Percentiles rank a stretch among this genome's conserved stretches.
Conservation (phyloP, 2,888 invertebrate species). For the Tortricodes alternella region DNA sequence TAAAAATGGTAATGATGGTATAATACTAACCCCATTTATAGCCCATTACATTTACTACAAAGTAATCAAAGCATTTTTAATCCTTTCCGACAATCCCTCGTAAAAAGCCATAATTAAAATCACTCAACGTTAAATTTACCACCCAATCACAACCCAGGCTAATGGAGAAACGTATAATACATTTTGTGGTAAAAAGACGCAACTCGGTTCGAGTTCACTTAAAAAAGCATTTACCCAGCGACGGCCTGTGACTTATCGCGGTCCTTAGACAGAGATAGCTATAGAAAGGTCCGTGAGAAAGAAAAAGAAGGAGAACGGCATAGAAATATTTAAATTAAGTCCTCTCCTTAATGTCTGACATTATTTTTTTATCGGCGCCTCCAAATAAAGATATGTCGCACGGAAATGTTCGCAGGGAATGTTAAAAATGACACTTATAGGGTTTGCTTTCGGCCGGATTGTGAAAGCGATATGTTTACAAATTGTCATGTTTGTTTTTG, state of each 20-base stretch:
- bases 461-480: slow-evolving; percentile 2
- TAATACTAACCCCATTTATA: slow-evolving; percentile 3
- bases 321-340: slow-evolving; percentile 80
- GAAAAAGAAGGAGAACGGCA: slow-evolving; percentile 44
- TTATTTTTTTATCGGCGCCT: slow-evolving; percentile 78
- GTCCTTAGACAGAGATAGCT: slow-evolving; percentile 46
- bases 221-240: slow-evolving; percentile 72
- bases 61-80: slow-evolving; percentile 2
- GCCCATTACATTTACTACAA: slow-evolving; percentile 5
- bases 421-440: slow-evolving; percentile 35
- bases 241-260: slow-evolving; percentile 66
- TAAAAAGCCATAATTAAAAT: slow-evolving; percentile 29
- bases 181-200: slow-evolving; percentile 50
- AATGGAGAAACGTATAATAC: slow-evolving; percentile 55
- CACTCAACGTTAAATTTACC: slow-evolving; percentile 29
- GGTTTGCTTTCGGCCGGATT: neutral
- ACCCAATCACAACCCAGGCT: slow-evolving; percentile 35
- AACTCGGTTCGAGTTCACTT: slow-evolving; percentile 63
- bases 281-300: slow-evolving; percentile 34
- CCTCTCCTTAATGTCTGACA: slow-evolving; percentile 74
- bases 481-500: neutral
- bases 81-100: slow-evolving; percentile 1
- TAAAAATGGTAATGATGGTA: neutral
- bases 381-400: slow-evolving; percentile 74
- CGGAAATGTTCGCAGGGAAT: slow-evolving; percentile 49